Conservation (phyloP, 2,113 vertebrate genomes). For the Pygoscelis adeliae region DNA sequence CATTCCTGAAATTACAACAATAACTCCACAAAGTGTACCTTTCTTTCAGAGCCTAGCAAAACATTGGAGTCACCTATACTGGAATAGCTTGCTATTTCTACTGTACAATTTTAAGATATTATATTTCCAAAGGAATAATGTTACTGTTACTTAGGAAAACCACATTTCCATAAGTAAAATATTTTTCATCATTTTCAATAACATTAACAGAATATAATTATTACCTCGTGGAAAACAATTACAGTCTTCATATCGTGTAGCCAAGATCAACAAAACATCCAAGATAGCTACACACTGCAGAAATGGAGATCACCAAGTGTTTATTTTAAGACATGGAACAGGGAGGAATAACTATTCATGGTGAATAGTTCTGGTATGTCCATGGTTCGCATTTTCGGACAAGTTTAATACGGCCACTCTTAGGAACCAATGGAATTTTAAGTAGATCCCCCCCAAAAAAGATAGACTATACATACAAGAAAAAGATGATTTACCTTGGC, state of each 20-base stretch:
- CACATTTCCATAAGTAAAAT: not conserved
- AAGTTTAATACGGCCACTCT: not conserved
- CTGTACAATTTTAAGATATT: not conserved
- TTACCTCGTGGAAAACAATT: not conserved
- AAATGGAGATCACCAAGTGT: not conserved
- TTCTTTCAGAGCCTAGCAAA: not conserved
- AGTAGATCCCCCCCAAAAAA: not conserved
- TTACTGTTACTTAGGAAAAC: not conserved
- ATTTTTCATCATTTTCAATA: not conserved
- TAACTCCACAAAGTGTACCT: not conserved
- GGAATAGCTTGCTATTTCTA: not conserved
- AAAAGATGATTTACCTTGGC: not conserved
- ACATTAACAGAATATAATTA: not conserved
- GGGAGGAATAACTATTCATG: not conserved
- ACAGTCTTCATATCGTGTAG: accelerated
- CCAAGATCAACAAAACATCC: not conserved
- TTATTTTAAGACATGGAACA: not conserved
- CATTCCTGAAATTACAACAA: conserved; percentile 2
- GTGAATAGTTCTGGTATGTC: not conserved
- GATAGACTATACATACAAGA: not conserved
- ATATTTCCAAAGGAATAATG: not conserved
- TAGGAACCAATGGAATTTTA: not conserved
- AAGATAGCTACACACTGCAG: not conserved
- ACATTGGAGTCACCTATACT: not conserved
- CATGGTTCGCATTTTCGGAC: not conserved